A percentile compares a stretch with the other conserved stretches of the same genome.
phyloP scores from a whole-genome alignment of 2,888 invertebrate species.

The Drosophila emarginata region DNA sequence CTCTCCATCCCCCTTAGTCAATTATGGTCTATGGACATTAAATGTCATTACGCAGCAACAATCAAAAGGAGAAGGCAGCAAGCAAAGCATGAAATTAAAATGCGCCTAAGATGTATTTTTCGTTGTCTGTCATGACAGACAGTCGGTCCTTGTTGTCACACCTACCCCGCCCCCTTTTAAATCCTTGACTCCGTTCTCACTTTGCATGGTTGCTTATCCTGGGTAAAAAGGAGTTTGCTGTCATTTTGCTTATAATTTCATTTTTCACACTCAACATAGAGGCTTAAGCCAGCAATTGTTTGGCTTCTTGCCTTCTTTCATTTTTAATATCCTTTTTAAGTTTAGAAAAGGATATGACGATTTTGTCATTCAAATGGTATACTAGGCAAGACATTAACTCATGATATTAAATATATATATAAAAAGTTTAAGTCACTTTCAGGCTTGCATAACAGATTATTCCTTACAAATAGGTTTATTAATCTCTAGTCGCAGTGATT shows the following conservation, averaged over 20 bases:
- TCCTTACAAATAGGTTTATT: too few species aligned
- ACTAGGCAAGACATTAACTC: neutral
- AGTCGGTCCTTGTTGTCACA: neutral
- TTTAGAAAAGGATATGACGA: neutral
- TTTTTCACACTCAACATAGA: conserved; percentile 70
- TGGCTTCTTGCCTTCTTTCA: conserved; percentile 49
- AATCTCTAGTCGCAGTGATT: too few species aligned
- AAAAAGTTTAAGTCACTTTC: too few species aligned
- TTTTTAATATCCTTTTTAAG: conserved; percentile 6
- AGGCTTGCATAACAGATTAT: too few species aligned
- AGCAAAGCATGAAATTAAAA: conserved; percentile 82
- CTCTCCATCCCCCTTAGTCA: conserved; percentile 46
- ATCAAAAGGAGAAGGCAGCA: conserved; percentile 62
- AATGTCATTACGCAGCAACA: conserved; percentile 78
- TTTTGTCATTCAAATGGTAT: neutral
- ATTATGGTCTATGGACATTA: conserved; percentile 74
- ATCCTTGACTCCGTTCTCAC: conserved; percentile 11
- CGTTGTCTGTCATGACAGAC: conserved; percentile 56
- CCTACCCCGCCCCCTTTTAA: neutral
- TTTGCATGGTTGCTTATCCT: neutral
- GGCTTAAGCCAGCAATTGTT: conserved; percentile 24
- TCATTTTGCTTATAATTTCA: conserved; percentile 74
- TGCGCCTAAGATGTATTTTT: conserved; percentile 78
- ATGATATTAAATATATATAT: too few species aligned
- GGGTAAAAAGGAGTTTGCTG: conserved; percentile 35